Conservation (phyloP, 2,113 vertebrate species). For the Otis tarda region DNA sequence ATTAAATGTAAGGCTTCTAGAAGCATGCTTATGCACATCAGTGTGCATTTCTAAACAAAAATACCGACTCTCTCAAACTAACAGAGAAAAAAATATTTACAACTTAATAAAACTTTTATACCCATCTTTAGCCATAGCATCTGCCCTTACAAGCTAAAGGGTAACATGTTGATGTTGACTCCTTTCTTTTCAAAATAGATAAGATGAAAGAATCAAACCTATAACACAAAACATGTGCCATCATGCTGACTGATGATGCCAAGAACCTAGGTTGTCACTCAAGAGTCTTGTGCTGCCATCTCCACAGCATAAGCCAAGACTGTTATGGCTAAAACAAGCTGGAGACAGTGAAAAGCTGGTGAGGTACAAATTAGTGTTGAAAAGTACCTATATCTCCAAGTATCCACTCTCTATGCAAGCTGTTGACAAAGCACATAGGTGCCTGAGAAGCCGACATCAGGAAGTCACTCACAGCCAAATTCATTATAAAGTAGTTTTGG, state of each 20-base stretch:
- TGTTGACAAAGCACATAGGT: slow-evolving; percentile 74
- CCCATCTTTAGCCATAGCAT: not conserved
- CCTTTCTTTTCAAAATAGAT: not conserved
- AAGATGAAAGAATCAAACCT: not conserved
- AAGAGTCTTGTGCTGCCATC: not conserved
- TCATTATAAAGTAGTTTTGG: slow-evolving; percentile 77
- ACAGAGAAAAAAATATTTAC: not conserved
- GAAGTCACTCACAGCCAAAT: slow-evolving; percentile 73
- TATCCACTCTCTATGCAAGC: slow-evolving; percentile 70
- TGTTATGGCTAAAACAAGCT: not conserved
- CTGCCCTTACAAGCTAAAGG: not conserved
- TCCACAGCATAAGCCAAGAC: not conserved
- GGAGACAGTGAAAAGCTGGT: not conserved
- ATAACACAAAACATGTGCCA: not conserved
- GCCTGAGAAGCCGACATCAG: slow-evolving; percentile 74
- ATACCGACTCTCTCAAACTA: not conserved
- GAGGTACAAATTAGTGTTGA: not conserved
- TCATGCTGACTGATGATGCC: not conserved
- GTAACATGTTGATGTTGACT: not conserved
- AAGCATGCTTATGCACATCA: not conserved
- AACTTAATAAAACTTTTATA: not conserved
- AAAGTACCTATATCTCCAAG: slow-evolving; percentile 72
- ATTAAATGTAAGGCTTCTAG: not conserved
- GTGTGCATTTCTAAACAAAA: not conserved
- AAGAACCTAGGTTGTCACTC: not conserved